These are phyloP conservation scores for Petaurus breviceps DNA, from an alignment of 2,113 vertebrate genomes.

Conservation along the genomic window DNA sequence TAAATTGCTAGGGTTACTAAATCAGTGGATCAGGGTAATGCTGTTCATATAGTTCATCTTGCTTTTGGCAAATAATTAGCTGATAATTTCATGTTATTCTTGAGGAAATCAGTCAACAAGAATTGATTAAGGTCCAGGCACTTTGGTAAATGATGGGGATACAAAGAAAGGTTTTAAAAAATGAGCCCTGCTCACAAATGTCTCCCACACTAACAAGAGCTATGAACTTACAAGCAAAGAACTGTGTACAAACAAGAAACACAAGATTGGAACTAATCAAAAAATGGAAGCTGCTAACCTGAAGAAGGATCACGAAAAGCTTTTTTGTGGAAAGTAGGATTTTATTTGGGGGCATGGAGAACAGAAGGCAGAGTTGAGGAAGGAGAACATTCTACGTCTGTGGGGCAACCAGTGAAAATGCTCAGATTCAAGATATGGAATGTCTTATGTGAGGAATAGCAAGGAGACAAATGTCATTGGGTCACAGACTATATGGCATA, in stretches of 20 bases:
- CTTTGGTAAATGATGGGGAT: neutral
- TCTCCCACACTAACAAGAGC: neutral
- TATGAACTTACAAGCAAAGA: neutral
- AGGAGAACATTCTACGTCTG: neutral
- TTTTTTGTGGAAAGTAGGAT: neutral
- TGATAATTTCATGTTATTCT: neutral
- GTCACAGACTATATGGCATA: neutral
- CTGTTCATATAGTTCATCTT: too few species aligned
- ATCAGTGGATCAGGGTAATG: too few species aligned
- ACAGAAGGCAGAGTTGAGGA: neutral
- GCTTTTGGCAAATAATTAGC: too few species aligned
- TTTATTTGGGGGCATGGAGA: neutral
- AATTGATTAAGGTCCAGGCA: neutral
- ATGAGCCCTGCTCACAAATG: neutral
- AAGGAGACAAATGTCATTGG: neutral
- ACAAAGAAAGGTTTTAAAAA: neutral
- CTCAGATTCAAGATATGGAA: neutral
- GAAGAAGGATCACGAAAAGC: neutral
- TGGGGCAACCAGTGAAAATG: neutral
- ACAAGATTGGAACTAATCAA: neutral
- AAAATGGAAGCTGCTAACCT: neutral
- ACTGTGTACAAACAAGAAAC: neutral
- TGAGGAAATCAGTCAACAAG: neutral
- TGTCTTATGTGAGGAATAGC: neutral
- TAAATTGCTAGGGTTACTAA: too few species aligned